Base-by-base conservation (phyloP, 1,140 invertebrate species). In the Polypedilum pembai region DNA sequence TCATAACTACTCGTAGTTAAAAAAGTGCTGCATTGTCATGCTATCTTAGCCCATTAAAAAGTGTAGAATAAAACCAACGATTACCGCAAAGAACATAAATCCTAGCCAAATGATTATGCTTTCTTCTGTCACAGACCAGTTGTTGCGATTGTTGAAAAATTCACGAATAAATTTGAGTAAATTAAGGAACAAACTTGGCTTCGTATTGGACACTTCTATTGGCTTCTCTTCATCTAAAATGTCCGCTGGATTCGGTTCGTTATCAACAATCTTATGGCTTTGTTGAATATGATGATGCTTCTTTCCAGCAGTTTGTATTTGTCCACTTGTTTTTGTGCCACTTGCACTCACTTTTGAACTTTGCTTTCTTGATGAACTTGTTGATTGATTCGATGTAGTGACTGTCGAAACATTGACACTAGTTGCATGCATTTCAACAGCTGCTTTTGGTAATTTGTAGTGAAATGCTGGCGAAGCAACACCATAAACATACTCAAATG, bases 121-220 rank as follows among this genome's bases (percentile, higher is more conserved):
- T 18, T 69, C 65, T 20, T 69, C 65, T 20, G 65, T 69, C 17
- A 69, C 65, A 20, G 65, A 69, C 65, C 65, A 69, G 20, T 69
- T 69, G 8, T 69, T 69, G 12, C 65, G 65, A 69, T 69, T 69
- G 17, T 69, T 18, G 20, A 69, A 69, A 21, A 69, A 69, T 21
- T 69, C 65, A 69, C 65, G 65, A 69, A 69, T 69, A 18, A 18
- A n/a, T 20, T 69, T 69, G 20, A 69, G 17, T 20, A 69, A 18
- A 8, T 69, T 69, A 69, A 69, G 65, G 65, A 69, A 69, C 65
- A 21, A 21, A 69, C 65, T 69, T 69, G 15, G 17, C 8, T 69
- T 69, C 8, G 65, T 5, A 20, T 8, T 18, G 20, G 65, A 10
- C 17, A 69, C 20, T 69, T 69, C 65, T 7, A 18, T 69, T 18